A percentile compares a stretch with the other conserved stretches of the same genome.
These are phyloP conservation scores for Ceratina japonica DNA, from an alignment of 1,140 invertebrate genomes.

Conservation along the genomic window DNA sequence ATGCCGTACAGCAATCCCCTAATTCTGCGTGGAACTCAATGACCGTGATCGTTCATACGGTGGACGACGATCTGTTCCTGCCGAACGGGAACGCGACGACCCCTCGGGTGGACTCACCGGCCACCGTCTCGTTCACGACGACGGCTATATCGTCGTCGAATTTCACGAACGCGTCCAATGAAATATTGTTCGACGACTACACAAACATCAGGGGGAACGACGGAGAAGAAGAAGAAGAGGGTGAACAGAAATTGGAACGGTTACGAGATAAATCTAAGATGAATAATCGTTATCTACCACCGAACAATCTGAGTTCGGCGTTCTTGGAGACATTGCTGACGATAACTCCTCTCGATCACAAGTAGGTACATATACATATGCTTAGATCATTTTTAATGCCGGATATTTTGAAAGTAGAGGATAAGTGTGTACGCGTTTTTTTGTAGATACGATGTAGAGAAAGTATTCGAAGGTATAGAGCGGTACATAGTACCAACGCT, in stretches of 20 bases:
- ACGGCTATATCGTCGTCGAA: constrained; percentile 67
- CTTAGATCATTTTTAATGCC: too few species aligned
- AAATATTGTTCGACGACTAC: not conserved
- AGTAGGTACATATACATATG: constrained; percentile 57
- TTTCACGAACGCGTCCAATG: constrained; percentile 60
- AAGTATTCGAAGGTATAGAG: constrained; percentile 71
- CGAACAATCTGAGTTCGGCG: constrained; percentile 65
- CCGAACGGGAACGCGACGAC: constrained; percentile 57
- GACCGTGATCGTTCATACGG: constrained; percentile 72
- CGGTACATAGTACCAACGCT: constrained; percentile 65
- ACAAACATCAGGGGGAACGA: too few species aligned
- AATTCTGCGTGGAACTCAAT: constrained; percentile 64
- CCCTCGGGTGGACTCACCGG: constrained; percentile 35
- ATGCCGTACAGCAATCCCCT: constrained; percentile 66
- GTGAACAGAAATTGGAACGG: not conserved
- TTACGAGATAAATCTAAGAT: not conserved
- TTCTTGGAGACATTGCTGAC: constrained; percentile 72
- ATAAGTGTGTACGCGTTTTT: not conserved
- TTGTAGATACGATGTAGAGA: constrained; percentile 71
- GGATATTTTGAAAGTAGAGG: not conserved
- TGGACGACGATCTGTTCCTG: constrained; percentile 71
- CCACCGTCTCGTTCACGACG: constrained; percentile 42
- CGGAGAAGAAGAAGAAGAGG: not conserved
- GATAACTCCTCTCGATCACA: constrained; percentile 74
- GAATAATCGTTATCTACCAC: constrained; percentile 53